Conservation (phyloP, 2,797 vertebrate species). For the Cheirogaleus major region DNA sequence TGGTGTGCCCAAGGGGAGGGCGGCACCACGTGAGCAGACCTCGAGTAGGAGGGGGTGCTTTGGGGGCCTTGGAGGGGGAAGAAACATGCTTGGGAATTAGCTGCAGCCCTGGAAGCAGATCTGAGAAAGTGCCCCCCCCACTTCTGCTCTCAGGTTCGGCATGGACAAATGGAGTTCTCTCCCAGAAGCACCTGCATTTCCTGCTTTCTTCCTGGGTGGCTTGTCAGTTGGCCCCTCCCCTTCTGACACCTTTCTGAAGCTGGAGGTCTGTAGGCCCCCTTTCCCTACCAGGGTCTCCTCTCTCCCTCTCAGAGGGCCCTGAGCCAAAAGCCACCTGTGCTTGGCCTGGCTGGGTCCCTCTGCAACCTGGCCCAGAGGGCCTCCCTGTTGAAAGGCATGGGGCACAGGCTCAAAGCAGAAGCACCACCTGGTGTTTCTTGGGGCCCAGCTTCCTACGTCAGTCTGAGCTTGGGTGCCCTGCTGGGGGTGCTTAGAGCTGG, state of each 20-base stretch:
- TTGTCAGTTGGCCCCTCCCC: slow-evolving; percentile 90
- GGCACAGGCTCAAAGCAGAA: neutral
- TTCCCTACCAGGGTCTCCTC: neutral
- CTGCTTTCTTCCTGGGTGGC: slow-evolving; percentile 92
- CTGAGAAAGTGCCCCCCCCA: neutral
- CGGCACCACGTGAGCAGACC: neutral
- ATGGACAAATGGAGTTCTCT: slow-evolving; percentile 87
- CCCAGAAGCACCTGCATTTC: slow-evolving; percentile 87
- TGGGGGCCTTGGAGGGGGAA: neutral
- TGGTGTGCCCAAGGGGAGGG: neutral
- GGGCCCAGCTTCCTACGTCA: fast-evolving
- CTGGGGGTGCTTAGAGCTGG: neutral
- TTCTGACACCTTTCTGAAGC: slow-evolving; percentile 93
- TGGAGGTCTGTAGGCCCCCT: slow-evolving; percentile 86
- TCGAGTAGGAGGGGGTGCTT: neutral
- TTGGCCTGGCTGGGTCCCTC: neutral
- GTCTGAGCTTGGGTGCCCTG: neutral
- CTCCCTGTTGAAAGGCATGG: no score
- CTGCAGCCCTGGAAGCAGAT: neutral
- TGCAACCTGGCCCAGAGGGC: neutral
- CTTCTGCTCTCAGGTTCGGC: slow-evolving; percentile 86
- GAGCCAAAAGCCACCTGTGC: neutral
- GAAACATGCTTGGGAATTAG: neutral
- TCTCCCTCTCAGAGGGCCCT: neutral
- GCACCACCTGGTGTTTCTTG: neutral